Percentiles rank a stretch among this genome's conserved stretches.
Evolutionary conservation across 2,888 invertebrate species (phyloP).

Genomic region (Drosophila nr. medialis): DNA sequence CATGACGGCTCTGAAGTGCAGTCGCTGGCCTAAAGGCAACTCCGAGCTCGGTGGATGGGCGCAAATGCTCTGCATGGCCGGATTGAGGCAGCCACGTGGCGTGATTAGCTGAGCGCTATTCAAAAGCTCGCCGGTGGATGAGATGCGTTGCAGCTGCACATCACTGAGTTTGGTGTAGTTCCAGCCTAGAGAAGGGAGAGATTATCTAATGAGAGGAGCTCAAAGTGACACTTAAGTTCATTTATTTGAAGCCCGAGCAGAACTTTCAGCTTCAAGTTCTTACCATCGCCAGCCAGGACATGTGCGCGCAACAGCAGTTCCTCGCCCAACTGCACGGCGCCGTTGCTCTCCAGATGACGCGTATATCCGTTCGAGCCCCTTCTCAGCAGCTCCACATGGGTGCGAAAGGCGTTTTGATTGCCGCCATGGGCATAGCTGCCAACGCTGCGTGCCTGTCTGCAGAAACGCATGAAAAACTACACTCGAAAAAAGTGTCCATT

Average conservation of each 20-base stretch:
- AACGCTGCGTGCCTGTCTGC: constrained; percentile 82
- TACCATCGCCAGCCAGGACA: constrained; percentile 87
- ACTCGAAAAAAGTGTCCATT: background rate
- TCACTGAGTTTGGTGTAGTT: constrained; percentile 86
- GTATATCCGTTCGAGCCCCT: constrained; percentile 85
- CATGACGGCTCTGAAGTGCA: constrained; percentile 86
- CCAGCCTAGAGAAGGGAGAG: constrained; percentile 79
- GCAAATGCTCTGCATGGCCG: constrained; percentile 85
- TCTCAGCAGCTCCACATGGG: constrained; percentile 85
- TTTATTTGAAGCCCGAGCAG: too few relatives aligned
- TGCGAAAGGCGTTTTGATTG: constrained; percentile 86
- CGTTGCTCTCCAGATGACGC: constrained; percentile 85
- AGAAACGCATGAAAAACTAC: background rate
- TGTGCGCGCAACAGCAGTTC: constrained; percentile 86
- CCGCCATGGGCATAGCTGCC: constrained; percentile 86
- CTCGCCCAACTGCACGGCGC: constrained; percentile 87
- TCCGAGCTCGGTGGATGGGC: constrained; percentile 84
- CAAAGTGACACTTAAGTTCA: background rate
- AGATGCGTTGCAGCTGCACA: constrained; percentile 85
- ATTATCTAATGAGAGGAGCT: background rate
- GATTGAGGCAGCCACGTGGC: constrained; percentile 85
- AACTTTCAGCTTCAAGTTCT: constrained; percentile 21
- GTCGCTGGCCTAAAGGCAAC: constrained; percentile 84
- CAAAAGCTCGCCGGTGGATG: constrained; percentile 78
- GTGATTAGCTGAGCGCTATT: constrained; percentile 84